These are phyloP conservation scores for Neosilurus mollespiculum DNA, from an alignment of 2,797 vertebrate species.

Conservation along the genomic window DNA sequence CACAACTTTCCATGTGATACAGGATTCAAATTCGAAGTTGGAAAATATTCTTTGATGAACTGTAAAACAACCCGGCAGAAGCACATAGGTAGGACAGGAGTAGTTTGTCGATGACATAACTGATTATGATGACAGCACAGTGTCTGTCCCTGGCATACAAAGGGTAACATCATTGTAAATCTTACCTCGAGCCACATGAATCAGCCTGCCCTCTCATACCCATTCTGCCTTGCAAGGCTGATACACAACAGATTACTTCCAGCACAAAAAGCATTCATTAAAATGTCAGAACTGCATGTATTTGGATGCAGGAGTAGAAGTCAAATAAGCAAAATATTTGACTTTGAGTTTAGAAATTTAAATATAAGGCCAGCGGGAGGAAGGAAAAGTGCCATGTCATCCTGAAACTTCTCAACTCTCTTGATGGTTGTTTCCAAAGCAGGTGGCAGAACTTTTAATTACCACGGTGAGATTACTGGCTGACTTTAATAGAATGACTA, in stretches of 20 bases:
- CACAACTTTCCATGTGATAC: neutral
- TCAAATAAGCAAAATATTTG: conserved; percentile 38
- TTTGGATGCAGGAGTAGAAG: conserved; percentile 24
- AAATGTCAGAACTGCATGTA: conserved; percentile 40
- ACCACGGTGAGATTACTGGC: conserved; percentile 51
- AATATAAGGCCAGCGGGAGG: conserved; percentile 37
- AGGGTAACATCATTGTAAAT: neutral
- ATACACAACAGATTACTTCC: conserved; percentile 46
- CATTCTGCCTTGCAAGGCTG: conserved; percentile 17
- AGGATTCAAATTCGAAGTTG: neutral
- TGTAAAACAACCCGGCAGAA: conserved; percentile 12
- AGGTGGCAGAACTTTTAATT: conserved; percentile 68
- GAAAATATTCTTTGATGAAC: neutral
- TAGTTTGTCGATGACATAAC: neutral
- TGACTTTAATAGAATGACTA: conserved; percentile 59
- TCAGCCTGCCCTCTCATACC: conserved; percentile 32
- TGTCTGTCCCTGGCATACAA: neutral
- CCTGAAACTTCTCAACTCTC: conserved; percentile 57
- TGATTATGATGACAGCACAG: neutral
- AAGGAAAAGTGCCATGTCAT: conserved; percentile 40
- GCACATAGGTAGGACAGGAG: neutral
- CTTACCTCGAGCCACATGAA: conserved; percentile 26
- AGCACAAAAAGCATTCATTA: conserved; percentile 53
- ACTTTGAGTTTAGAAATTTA: conserved; percentile 34
- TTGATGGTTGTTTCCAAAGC: conserved; percentile 51